phyloP scores from a whole-genome alignment of 2,113 vertebrate genomes.

The Gymnocephalus cernua region DNA sequence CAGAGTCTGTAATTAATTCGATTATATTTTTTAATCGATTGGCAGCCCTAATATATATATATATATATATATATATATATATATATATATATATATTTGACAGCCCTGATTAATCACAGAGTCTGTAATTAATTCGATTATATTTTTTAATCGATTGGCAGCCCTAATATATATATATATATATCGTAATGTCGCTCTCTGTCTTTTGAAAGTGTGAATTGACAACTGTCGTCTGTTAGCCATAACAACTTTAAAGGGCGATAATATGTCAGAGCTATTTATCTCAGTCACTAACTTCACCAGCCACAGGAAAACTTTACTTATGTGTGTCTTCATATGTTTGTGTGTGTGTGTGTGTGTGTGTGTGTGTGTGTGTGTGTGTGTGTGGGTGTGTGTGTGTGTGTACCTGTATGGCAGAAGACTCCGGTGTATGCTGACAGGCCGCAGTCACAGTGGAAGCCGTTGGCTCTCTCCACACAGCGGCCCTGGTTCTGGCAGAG shows the following conservation, averaged over 20 bases:
- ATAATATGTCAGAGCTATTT: background rate
- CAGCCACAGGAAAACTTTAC: background rate
- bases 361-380: background rate
- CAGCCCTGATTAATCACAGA: too few species aligned
- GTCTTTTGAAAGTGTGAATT: background rate
- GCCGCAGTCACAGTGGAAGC: conserved; percentile 92
- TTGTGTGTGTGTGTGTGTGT: background rate
- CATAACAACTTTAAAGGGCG: background rate
- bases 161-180: too few species aligned
- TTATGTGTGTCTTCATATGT: background rate
- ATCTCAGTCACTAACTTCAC: background rate
- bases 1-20: too few species aligned
- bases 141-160: too few species aligned
- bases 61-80: too few species aligned
- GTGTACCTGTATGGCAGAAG: conserved; percentile 85
- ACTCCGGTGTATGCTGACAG: conserved; percentile 88
- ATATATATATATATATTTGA: too few species aligned
- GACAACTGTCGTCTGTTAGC: background rate
- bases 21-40: too few species aligned
- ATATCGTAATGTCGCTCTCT: background rate
- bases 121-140: too few species aligned
- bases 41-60: too few species aligned
- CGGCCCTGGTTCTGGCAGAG: conserved; percentile 90
- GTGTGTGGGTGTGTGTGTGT: background rate
- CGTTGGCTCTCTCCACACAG: conserved; percentile 88